phyloP scores from a whole-genome alignment of 2,797 vertebrate species.

The Acrossocheilus fasciatus region DNA sequence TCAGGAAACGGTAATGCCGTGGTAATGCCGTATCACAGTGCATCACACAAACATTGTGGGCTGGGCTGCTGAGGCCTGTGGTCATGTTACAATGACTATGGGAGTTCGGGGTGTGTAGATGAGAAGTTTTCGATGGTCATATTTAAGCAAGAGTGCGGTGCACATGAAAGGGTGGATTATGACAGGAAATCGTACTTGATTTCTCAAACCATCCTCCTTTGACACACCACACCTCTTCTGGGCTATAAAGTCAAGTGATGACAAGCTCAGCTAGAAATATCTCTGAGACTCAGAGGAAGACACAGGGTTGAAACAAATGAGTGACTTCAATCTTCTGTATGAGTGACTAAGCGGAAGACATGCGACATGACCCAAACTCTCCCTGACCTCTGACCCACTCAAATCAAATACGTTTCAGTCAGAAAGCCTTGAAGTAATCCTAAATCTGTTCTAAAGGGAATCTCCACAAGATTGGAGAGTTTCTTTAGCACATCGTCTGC shows the following conservation, averaged over 20 bases:
- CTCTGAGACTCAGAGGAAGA: slow-evolving; percentile 13
- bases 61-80: not conserved
- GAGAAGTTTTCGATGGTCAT: not conserved
- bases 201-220: slow-evolving; percentile 14
- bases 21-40: not conserved
- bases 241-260: slow-evolving; percentile 42
- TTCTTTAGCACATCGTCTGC: not conserved
- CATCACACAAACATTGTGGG: not conserved
- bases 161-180: slow-evolving; percentile 41
- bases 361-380: not conserved
- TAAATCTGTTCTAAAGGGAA: not conserved
- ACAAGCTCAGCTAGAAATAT: slow-evolving; percentile 45
- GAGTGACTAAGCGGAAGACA: not conserved
- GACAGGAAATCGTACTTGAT: slow-evolving; percentile 48
- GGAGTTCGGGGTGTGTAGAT: slow-evolving; percentile 2
- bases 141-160: slow-evolving; percentile 27
- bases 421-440: not conserved
- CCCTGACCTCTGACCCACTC: not conserved
- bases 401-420: not conserved
- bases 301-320: not conserved
- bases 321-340: not conserved
- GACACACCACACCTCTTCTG: slow-evolving; percentile 47
- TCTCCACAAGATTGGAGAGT: not conserved
- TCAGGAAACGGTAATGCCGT: not conserved
- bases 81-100: not conserved